Percentiles rank a stretch among this genome's conserved stretches.
Conservation (phyloP, 2,888 invertebrate species). For the Chaetogeoica ovagalla region DNA sequence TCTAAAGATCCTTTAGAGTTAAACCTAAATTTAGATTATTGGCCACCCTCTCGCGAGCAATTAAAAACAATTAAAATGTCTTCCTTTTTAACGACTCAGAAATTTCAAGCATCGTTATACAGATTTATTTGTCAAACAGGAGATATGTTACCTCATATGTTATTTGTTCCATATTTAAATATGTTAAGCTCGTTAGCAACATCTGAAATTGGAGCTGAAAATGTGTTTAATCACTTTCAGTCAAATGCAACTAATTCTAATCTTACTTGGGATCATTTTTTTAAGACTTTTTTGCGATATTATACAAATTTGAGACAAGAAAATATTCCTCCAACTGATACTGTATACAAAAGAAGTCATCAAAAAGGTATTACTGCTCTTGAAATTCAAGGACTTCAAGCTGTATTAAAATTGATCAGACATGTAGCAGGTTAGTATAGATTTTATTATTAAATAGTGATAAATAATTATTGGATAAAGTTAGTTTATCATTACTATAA, state of each 20-base stretch:
- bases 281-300: slow-evolving; percentile 69
- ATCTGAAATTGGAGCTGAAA: slow-evolving; percentile 73
- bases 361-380: slow-evolving; percentile 73
- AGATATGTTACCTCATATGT: slow-evolving; percentile 78
- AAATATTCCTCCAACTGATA: slow-evolving; percentile 66
- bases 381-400: slow-evolving; percentile 82
- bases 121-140: slow-evolving; percentile 90
- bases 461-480: neutral
- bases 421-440: slow-evolving; percentile 68
- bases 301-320: slow-evolving; percentile 63
- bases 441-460: neutral
- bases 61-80: slow-evolving; percentile 54
- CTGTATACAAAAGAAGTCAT: slow-evolving; percentile 64
- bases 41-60: slow-evolving; percentile 63
- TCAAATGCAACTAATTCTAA: slow-evolving; percentile 65
- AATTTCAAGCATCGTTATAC: slow-evolving; percentile 73
- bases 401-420: slow-evolving; percentile 77
- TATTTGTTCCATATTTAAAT: slow-evolving; percentile 84
- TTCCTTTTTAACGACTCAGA: slow-evolving; percentile 51
- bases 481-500: neutral
- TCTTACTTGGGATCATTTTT: slow-evolving; percentile 84
- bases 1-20: slow-evolving; percentile 71
- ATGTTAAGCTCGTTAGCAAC: slow-evolving; percentile 83
- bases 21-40: slow-evolving; percentile 78
- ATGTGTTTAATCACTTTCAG: slow-evolving; percentile 77